Evolutionary conservation across 2,797 vertebrate species (phyloP), one percentile per base, ranked within the genome.

Genomic region (Psittacula echo): DNA sequence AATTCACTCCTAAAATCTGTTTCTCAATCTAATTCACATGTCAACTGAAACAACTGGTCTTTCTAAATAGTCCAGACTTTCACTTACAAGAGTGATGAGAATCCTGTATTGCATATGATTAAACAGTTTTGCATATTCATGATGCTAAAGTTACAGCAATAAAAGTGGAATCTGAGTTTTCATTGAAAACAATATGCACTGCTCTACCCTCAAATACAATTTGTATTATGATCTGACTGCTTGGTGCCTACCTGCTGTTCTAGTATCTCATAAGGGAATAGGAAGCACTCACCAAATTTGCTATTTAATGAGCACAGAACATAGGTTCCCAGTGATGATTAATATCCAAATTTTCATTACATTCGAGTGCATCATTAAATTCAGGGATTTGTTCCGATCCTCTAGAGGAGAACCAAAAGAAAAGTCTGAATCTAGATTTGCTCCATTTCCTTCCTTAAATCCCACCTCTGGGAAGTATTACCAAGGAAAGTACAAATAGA

Each of bases 341-440:
- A 95, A 94, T 76, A 93, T 77, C 77, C 32, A 73, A 86, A 82
- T 85, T 91, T 95, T 90, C 60, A 88, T 91, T 91, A 76, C 44
- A 71, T 88, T 45, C 5, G 1, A 86, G 60, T 21, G 23, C 64
- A 82, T 90, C 67, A 90, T 73, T 94, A 86, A 91, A 93, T 85
- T 86, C 50, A 73, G 60, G 71, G 67, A 76, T 90, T 94, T 91
- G 54, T 84, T 93, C 77, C 67, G 41, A 88, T 51, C 37, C 93
- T 90, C 83, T 13, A 41, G 77, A 64, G 5, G 42, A 68, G 48
- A 84, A 91, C 64, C 60, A 88, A 94, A 92, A 95, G 47, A 32
- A 66, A 88, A 64, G 32, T 73, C 77, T 90, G 19, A 92, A 66
- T 85, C 76, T 45, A 88, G 83, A 88, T 88, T 86, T 93, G 83